Conservation (phyloP, 1,140 invertebrate genomes). For the Calephelis virginiensis region DNA sequence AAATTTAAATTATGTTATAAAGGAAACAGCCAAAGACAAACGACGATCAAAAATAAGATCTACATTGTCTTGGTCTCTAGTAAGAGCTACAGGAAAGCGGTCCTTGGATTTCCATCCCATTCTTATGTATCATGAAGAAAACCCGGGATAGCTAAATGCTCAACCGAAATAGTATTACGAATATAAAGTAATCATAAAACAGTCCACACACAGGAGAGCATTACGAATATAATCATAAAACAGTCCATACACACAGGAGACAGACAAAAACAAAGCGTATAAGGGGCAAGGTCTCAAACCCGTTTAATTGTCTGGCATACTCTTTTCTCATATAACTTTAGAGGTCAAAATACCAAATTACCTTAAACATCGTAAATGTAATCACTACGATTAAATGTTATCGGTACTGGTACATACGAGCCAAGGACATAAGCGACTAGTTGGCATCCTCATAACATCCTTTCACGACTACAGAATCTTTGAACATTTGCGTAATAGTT, state of each 20-base stretch:
- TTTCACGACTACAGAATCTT: slow-evolving; percentile 46
- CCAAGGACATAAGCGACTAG: slow-evolving; percentile 52
- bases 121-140: too few relatives aligned
- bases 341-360: slow-evolving; percentile 10
- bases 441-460: slow-evolving; percentile 49
- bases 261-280: slow-evolving; percentile 1
- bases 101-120: too few relatives aligned
- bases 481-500: slow-evolving; percentile 24
- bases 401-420: slow-evolving; percentile 9
- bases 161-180: too few relatives aligned
- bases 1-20: too few relatives aligned
- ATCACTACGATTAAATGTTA: slow-evolving; percentile 16
- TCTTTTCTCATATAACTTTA: slow-evolving; percentile 9
- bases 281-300: background rate
- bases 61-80: too few relatives aligned
- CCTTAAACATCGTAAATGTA: slow-evolving; percentile 13
- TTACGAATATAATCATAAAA: background rate
- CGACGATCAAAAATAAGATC: too few relatives aligned
- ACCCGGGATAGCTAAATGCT: too few relatives aligned
- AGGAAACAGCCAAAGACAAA: too few relatives aligned
- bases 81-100: too few relatives aligned
- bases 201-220: background rate
- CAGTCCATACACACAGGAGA: background rate
- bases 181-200: background rate
- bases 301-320: background rate